Percentiles rank a stretch among this genome's conserved stretches.
Conservation (phyloP, 1,140 invertebrate species). For the Aplysia californica region DNA sequence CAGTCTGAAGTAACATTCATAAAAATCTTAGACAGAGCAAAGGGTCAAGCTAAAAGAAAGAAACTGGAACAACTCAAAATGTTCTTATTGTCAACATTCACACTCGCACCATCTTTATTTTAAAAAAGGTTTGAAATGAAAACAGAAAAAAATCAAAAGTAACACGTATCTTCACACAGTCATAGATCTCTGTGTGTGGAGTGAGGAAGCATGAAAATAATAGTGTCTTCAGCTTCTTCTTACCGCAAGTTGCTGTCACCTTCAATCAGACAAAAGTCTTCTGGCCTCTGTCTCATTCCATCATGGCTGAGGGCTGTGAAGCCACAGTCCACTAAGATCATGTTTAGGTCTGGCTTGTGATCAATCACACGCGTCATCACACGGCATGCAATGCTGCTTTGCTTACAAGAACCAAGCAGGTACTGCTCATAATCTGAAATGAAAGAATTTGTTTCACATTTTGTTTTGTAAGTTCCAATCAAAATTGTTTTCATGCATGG, state of each 20-base stretch:
- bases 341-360: constrained; percentile 55
- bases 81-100: not conserved
- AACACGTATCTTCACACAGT: too few species aligned
- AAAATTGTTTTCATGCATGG: not conserved
- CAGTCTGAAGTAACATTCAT: too few species aligned
- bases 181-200: not conserved
- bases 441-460: not conserved
- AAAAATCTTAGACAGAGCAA: too few species aligned
- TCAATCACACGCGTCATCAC: constrained; percentile 62
- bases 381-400: constrained; percentile 54
- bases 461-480: not conserved
- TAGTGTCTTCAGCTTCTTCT: not conserved
- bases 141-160: not conserved
- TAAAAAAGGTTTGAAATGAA: not conserved
- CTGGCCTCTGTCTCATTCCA: constrained; percentile 27
- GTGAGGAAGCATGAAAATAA: not conserved
- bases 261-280: constrained; percentile 25
- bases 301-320: constrained; percentile 55
- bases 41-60: too few species aligned
- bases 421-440: constrained; percentile 54
- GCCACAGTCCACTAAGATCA: constrained; percentile 61
- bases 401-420: constrained; percentile 46
- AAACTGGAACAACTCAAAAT: not conserved
- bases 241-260: constrained; percentile 2
- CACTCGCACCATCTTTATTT: not conserved